phyloP scores from a whole-genome alignment of 2,113 vertebrate species.

The Leucopternis melanops region DNA sequence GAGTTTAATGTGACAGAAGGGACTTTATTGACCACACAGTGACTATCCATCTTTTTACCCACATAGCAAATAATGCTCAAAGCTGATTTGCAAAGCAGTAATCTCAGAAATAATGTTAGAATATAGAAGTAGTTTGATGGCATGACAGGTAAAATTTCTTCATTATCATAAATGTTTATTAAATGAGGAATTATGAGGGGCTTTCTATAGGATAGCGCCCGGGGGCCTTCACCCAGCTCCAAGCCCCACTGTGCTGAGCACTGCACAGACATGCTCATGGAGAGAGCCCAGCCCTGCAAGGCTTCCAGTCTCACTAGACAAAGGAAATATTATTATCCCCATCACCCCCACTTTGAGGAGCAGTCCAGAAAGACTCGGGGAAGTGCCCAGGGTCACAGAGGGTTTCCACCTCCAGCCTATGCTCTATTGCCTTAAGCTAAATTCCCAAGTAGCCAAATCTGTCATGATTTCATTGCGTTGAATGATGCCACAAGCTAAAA shows the following conservation, averaged over 20 bases:
- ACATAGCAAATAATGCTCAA: background rate
- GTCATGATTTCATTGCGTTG: background rate
- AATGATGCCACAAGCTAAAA: background rate
- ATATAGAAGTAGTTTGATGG: background rate
- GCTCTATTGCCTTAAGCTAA: background rate
- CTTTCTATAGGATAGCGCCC: background rate
- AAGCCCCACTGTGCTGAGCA: background rate
- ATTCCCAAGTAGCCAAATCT: background rate
- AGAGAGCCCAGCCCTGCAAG: background rate
- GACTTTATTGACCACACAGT: background rate
- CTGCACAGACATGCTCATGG: slow-evolving; percentile 18
- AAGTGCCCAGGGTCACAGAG: background rate
- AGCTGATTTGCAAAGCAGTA: background rate
- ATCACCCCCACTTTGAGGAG: background rate
- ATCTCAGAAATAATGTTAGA: background rate
- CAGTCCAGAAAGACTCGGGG: background rate
- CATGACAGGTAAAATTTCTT: background rate
- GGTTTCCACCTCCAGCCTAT: background rate
- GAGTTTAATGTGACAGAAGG: background rate
- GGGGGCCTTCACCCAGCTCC: slow-evolving; percentile 1
- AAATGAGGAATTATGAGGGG: background rate
- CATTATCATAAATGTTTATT: background rate
- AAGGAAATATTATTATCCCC: background rate
- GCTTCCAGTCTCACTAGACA: background rate
- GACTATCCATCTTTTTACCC: background rate